Evolutionary conservation across 1,140 invertebrate species (phyloP).

Genomic region (Rhagoletis pomonella): DNA sequence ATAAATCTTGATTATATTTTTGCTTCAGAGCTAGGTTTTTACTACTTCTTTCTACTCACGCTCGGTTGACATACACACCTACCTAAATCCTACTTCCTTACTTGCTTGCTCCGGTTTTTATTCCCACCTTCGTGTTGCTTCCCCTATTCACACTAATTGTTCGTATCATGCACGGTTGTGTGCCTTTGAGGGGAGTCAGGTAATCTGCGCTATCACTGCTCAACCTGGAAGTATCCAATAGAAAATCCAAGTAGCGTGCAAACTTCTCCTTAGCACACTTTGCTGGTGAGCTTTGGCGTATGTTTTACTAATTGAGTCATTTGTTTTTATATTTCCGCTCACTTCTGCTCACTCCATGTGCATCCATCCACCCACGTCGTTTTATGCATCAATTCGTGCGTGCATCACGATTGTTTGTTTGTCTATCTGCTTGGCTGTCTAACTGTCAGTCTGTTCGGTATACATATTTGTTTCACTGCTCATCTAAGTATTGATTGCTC

Average conservation of each 20-base stretch:
- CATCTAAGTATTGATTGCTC: conserved; percentile 41
- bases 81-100: not conserved
- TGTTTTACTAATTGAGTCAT: conserved; percentile 41
- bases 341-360: no score
- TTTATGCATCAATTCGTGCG: not conserved
- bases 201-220: conserved; percentile 4
- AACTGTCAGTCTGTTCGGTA: not conserved
- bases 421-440: not conserved
- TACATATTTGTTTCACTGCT: not conserved
- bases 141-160: not conserved
- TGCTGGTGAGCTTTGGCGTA: not conserved
- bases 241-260: not conserved
- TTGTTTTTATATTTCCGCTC: conserved; percentile 40
- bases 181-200: not conserved
- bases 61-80: not conserved
- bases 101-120: not conserved
- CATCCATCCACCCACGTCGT: no score
- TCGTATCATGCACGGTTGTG: not conserved
- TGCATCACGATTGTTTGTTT: not conserved
- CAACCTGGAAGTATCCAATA: not conserved
- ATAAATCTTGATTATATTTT: conserved; percentile 37
- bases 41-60: not conserved
- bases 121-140: not conserved
- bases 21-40: not conserved
- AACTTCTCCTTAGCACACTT: not conserved